phyloP scores from a whole-genome alignment of 2,888 invertebrate genomes.

The Cecidostiba fungosa region DNA sequence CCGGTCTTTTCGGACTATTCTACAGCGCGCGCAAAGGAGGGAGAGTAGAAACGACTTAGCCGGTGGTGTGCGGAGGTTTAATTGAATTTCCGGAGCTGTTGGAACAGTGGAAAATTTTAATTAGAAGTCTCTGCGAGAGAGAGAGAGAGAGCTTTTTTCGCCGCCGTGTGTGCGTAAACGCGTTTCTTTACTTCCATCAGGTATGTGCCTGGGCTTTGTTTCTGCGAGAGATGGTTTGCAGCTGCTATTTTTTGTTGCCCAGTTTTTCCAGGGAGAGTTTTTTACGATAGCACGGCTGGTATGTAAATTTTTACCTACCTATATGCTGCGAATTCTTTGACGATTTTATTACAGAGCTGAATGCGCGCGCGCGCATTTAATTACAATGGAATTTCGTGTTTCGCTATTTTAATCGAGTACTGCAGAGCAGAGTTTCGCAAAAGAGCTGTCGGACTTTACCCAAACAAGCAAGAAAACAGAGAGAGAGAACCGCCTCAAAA shows the following conservation, averaged over 20 bases:
- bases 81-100: slow-evolving; percentile 54
- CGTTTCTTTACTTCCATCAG: neutral
- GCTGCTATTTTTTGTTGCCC: neutral
- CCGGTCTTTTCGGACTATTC: neutral
- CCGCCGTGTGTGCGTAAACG: neutral
- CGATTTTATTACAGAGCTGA: neutral
- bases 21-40: neutral
- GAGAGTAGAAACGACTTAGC: slow-evolving; percentile 29
- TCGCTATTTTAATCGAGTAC: neutral
- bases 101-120: slow-evolving; percentile 53
- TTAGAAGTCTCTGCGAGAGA: slow-evolving; percentile 38
- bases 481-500: neutral
- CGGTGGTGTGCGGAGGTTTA: slow-evolving; percentile 41
- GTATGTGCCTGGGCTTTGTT: neutral
- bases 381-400: neutral
- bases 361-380: neutral
- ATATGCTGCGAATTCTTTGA: neutral
- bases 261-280: neutral
- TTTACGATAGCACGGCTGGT: neutral
- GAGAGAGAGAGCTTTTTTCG: slow-evolving; percentile 27
- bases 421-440: too few species aligned
- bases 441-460: too few species aligned
- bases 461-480: neutral
- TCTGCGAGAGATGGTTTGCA: neutral
- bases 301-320: neutral